Evolutionary conservation across 2,888 invertebrate species (phyloP).

Genomic region (Caenorhabditis sp.): DNA sequence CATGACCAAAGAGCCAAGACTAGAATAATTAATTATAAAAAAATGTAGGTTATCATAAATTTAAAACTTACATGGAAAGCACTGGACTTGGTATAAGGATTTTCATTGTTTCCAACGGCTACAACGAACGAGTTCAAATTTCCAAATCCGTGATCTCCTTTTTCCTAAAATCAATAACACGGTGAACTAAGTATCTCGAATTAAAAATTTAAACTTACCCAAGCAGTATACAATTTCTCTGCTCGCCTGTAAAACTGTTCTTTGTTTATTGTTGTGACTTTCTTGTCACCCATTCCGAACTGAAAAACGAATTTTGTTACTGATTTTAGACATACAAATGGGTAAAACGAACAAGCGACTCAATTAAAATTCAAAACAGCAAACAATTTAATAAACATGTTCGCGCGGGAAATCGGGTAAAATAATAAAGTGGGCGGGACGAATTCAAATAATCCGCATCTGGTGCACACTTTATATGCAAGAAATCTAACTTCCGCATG

Average conservation of each 20-base stretch:
- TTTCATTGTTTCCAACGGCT: constrained; percentile 90
- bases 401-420: constrained; percentile 4
- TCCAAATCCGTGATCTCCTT: constrained; percentile 71
- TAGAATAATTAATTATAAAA: constrained; percentile 70
- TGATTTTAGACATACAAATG: no score
- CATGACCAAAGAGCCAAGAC: constrained; percentile 97
- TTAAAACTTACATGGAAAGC: constrained; percentile 83
- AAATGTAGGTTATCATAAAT: not conserved
- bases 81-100: constrained; percentile 94
- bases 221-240: constrained; percentile 53
- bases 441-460: not conserved
- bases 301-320: no score
- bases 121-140: constrained; percentile 90
- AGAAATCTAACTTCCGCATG: not conserved
- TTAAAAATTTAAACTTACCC: constrained; percentile 50
- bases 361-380: not conserved
- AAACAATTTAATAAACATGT: not conserved
- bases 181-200: no score
- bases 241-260: constrained; percentile 47
- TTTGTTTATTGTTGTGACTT: constrained; percentile 33
- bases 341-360: no score
- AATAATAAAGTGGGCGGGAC: constrained; percentile 1
- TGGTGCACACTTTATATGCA: not conserved
- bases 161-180: constrained; percentile 40
- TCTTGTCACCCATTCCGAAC: constrained; percentile 4